These are phyloP conservation scores for Trichomycterus rosablanca DNA, from an alignment of 2,113 vertebrate genomes.

Conservation along the genomic window DNA sequence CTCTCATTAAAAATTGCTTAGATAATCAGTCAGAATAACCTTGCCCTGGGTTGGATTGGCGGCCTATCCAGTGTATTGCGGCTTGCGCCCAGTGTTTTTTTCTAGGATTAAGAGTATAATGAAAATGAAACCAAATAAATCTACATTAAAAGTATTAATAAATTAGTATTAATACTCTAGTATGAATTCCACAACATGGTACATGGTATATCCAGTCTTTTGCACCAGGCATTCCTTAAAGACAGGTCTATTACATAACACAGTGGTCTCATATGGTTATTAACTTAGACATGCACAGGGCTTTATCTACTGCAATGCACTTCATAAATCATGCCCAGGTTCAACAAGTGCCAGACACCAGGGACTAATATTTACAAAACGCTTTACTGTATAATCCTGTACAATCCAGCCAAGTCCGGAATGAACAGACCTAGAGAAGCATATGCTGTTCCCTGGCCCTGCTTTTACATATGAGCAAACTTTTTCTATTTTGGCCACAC, in stretches of 20 bases:
- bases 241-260: conserved; percentile 25
- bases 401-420: neutral
- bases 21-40: no score
- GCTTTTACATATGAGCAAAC: neutral
- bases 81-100: no score
- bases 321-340: conserved; percentile 12
- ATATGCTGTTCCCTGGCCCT: conserved; percentile 1
- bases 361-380: conserved; percentile 28
- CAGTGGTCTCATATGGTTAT: conserved; percentile 15
- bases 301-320: neutral
- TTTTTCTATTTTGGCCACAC: no score
- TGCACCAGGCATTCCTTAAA: conserved; percentile 42
- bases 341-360: conserved; percentile 20
- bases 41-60: no score
- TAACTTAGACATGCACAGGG: conserved; percentile 11
- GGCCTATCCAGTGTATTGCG: no score
- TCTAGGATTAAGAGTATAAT: no score
- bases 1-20: no score
- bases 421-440: neutral
- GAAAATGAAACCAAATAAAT: no score
- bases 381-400: neutral
- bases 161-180: neutral
- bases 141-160: no score
- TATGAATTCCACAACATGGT: conserved; percentile 9
- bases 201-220: conserved; percentile 9